Percentiles rank a stretch among this genome's conserved stretches.
phyloP scores from a whole-genome alignment of 2,888 invertebrate genomes.

The Nemapogon koenigi region DNA sequence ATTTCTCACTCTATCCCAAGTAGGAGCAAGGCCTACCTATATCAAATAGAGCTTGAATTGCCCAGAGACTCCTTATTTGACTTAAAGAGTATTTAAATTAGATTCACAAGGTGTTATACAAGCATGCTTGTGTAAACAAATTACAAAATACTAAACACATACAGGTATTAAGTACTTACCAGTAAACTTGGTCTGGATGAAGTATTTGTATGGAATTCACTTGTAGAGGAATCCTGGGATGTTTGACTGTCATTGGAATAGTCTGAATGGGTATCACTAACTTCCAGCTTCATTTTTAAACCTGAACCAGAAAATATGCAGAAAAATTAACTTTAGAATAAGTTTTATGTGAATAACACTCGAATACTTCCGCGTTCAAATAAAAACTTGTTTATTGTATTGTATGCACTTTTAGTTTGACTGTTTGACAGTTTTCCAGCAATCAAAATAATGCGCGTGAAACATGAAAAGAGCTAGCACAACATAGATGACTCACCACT shows the following conservation, averaged over 20 bases:
- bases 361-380: constrained; percentile 16
- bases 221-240: constrained; percentile 63
- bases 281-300: constrained; percentile 69
- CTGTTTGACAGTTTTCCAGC: constrained; percentile 8
- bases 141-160: background rate
- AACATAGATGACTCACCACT: constrained; percentile 57
- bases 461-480: constrained; percentile 28
- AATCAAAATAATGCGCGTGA: constrained; percentile 14
- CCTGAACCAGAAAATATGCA: no score
- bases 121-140: background rate
- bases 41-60: no score
- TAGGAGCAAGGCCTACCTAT: no score
- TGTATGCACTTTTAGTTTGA: background rate
- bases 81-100: background rate
- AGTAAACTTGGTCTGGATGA: constrained; percentile 31
- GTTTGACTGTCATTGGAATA: constrained; percentile 67
- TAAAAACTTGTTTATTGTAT: background rate
- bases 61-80: no score
- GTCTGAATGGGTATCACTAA: constrained; percentile 68
- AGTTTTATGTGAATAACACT: background rate
- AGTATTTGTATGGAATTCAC: constrained; percentile 44
- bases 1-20: no score
- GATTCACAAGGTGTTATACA: background rate
- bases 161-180: constrained; percentile 31
- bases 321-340: no score